A percentile compares a stretch with the other conserved stretches of the same genome.
Evolutionary conservation across 2,797 vertebrate species (phyloP).

Genomic region (Pipistrellus pipistrellus): DNA sequence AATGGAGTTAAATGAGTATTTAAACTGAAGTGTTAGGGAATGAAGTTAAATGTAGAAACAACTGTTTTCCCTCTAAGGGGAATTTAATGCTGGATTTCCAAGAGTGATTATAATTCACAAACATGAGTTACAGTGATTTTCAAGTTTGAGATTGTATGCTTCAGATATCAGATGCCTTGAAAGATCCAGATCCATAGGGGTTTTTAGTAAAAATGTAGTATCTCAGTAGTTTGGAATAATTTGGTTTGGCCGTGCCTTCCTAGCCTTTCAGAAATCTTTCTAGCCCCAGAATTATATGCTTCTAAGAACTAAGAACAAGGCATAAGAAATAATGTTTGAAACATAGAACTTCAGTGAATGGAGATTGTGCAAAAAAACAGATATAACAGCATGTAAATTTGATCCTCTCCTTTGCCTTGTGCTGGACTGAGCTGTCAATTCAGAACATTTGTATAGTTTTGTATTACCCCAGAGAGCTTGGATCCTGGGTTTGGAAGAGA

Average conservation of each 20-base stretch:
- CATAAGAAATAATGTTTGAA: constrained; percentile 35
- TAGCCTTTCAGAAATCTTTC: neutral
- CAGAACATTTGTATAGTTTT: constrained; percentile 32
- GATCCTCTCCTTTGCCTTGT: constrained; percentile 1
- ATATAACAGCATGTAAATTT: constrained; percentile 40
- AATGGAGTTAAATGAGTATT: constrained; percentile 16
- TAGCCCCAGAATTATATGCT: neutral
- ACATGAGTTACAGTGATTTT: neutral
- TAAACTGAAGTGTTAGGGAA: constrained; percentile 33
- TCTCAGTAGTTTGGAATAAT: constrained; percentile 9
- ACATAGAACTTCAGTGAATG: constrained; percentile 47
- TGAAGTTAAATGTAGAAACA: constrained; percentile 54
- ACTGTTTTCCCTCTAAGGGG: neutral
- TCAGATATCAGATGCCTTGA: neutral
- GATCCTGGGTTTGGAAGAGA: constrained; percentile 22
- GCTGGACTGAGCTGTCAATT: neutral
- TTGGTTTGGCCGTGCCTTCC: constrained; percentile 7
- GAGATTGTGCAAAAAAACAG: constrained; percentile 28
- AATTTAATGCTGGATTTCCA: neutral
- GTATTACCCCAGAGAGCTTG: neutral
- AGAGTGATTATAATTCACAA: neutral
- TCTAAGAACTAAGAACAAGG: constrained; percentile 48
- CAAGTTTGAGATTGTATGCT: neutral
- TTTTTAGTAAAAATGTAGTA: constrained; percentile 16
- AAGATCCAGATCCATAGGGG: neutral